Conservation (phyloP, 2,113 vertebrate species). For the Heterotilapia buettikoferi region DNA sequence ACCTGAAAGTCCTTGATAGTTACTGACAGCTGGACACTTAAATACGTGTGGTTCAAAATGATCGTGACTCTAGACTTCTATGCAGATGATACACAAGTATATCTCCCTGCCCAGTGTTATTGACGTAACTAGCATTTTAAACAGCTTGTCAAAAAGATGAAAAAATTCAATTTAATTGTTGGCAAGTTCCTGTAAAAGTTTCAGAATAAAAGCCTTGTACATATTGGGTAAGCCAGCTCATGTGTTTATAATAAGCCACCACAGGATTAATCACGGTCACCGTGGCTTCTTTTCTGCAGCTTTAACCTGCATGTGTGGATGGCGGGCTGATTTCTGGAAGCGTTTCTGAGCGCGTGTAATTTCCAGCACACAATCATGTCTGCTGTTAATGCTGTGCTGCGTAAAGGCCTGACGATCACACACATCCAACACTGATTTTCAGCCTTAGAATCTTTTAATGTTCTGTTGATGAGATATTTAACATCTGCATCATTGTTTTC, state of each 20-base stretch:
- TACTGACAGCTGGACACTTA: background rate
- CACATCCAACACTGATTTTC: background rate
- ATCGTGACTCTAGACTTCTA: background rate
- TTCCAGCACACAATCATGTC: accelerated
- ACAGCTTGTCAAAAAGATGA: background rate
- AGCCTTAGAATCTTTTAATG: background rate
- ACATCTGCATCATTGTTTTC: background rate
- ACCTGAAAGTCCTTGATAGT: background rate
- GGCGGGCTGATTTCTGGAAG: background rate
- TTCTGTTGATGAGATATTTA: background rate
- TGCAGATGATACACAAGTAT: background rate
- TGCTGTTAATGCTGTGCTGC: background rate
- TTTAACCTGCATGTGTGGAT: background rate
- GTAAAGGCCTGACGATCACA: background rate
- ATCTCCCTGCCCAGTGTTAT: background rate
- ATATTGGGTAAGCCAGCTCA: background rate
- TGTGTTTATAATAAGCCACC: accelerated
- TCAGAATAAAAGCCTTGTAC: background rate
- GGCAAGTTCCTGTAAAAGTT: background rate
- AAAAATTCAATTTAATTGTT: accelerated
- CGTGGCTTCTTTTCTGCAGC: accelerated
- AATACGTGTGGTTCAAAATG: background rate
- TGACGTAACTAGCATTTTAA: background rate
- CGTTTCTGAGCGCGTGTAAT: background rate
- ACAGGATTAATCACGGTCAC: background rate